phyloP scores from a whole-genome alignment of 2,888 invertebrate genomes.

The Acanthoscelides obtectus region DNA sequence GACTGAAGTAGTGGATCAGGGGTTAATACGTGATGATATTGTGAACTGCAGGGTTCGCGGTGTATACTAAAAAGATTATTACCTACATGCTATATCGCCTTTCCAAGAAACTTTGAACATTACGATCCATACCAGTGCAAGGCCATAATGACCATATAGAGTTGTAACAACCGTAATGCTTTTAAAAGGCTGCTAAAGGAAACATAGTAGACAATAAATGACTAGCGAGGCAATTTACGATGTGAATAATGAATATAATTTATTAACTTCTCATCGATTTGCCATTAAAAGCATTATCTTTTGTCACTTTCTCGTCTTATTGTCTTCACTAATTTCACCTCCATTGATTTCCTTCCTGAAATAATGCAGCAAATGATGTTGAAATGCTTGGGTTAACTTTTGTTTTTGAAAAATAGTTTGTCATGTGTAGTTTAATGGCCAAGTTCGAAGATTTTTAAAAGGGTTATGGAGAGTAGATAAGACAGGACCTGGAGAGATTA shows the following conservation, averaged over 20 bases:
- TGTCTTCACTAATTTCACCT: slow-evolving; percentile 24
- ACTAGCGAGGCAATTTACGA: slow-evolving; percentile 13
- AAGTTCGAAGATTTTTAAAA: too few relatives aligned
- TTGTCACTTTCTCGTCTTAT: slow-evolving; percentile 34
- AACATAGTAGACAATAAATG: slow-evolving; percentile 19
- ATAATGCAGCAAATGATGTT: not conserved
- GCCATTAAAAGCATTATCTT: slow-evolving; percentile 34
- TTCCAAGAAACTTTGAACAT: not conserved
- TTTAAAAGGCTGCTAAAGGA: slow-evolving; percentile 7
- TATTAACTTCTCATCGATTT: slow-evolving; percentile 35
- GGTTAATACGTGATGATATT: too few relatives aligned
- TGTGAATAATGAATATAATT: slow-evolving; percentile 26
- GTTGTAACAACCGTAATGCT: not conserved
- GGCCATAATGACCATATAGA: not conserved
- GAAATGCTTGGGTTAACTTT: not conserved
- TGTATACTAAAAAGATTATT: not conserved
- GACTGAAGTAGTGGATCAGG: too few relatives aligned
- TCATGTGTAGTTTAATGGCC: too few relatives aligned
- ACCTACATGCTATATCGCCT: not conserved
- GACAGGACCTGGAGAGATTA: too few relatives aligned
- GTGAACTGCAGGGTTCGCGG: too few relatives aligned
- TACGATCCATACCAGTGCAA: not conserved
- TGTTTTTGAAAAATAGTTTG: too few relatives aligned
- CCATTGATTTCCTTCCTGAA: slow-evolving; percentile 22
- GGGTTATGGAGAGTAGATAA: too few relatives aligned